phyloP scores from a whole-genome alignment of 2,888 invertebrate genomes.

The Seira musarum region DNA sequence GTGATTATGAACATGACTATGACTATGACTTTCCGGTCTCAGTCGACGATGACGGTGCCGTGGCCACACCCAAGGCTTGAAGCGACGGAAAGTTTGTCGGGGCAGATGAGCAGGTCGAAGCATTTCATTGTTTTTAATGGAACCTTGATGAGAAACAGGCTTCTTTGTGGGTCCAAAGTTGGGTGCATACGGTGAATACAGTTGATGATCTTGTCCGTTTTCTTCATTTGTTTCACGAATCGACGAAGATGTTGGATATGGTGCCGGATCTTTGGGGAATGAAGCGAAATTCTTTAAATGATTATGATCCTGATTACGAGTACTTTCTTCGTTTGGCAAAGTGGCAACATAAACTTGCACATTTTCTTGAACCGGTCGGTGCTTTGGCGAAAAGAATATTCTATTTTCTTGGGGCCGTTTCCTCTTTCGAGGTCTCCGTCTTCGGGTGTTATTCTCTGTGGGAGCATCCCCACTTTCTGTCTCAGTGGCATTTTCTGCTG shows the following conservation, averaged over 20 bases:
- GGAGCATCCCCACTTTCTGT: neutral
- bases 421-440: constrained; percentile 8
- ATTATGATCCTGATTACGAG: neutral
- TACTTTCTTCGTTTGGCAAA: neutral
- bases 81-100: neutral
- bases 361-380: constrained; percentile 28
- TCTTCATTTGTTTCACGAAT: neutral
- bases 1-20: too few relatives aligned
- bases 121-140: neutral
- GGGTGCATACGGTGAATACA: constrained; percentile 36
- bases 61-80: constrained; percentile 7
- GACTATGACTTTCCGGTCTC: neutral
- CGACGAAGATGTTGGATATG: neutral
- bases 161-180: constrained; percentile 37
- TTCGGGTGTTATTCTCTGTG: neutral
- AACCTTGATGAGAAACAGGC: neutral
- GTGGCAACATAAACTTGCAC: too few relatives aligned
- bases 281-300: constrained; percentile 11
- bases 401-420: constrained; percentile 30
- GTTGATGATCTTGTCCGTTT: constrained; percentile 6
- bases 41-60: constrained; percentile 24
- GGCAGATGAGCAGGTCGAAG: neutral
- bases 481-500: neutral
- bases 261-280: constrained; percentile 26
- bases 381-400: constrained; percentile 50